Base-by-base conservation (phyloP, 2,113 vertebrate species). In the human region DNA sequence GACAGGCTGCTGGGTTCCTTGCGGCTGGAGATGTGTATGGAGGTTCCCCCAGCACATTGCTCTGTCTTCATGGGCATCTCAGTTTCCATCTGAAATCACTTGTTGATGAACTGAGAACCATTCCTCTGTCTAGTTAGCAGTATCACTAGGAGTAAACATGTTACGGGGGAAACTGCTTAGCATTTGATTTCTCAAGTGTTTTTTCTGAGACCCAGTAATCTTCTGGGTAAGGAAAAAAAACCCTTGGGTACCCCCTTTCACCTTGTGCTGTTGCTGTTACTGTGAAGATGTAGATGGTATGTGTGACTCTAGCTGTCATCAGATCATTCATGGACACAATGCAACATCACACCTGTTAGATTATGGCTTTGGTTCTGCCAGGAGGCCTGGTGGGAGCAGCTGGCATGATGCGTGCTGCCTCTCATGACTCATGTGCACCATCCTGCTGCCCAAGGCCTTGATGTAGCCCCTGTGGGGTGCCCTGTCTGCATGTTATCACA, bases 401-500 rank as follows among this genome's bases (percentile, higher is more conserved):
- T 76, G 43, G 75, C 45, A 27, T 48, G 43, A 48, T 48, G 25
- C 73, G 7, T 4, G 27, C 27, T 2, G 16, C 43, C 16, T 18
- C 43, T 17, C 4, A 27, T 16, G 11, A 16, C 75, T 13, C 8
- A 2, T 6, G 13, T 68, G 61, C 27, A 6, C 61, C 61, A 14
- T 64, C 61, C 27, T 64, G 27, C 27, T 64, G 61, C 27, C 61
- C 12, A 14, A 14, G 61, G 61, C 61, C 61, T 64, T 14, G 61
- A 64, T 64, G 61, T 30, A 16, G n/a, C 38, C 73, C 40, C 13
- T 0, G 40, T 30, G 43, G 40, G 13, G 23, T 64, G 27, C 40
- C 17, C 35, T 72, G 17, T n/a, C 48, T 40, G 4, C 14, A 8
- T 6, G 2, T 18, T 1, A 8, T 3, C 32, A 14, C 16, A 22